These are phyloP conservation scores for Helarctos malayanus DNA, from an alignment of 2,797 vertebrate genomes.

Conservation along the genomic window DNA sequence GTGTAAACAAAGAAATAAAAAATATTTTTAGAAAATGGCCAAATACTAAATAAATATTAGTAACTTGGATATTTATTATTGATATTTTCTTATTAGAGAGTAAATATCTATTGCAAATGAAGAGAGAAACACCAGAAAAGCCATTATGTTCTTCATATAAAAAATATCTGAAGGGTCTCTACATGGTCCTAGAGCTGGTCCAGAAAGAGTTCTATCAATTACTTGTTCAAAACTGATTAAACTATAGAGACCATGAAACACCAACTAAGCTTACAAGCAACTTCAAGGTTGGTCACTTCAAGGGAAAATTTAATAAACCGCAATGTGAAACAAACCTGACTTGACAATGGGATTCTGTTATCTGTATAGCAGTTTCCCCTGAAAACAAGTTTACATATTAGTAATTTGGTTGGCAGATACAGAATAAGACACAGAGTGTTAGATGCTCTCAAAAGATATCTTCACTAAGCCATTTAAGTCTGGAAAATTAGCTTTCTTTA, in stretches of 20 bases:
- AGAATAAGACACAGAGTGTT: neutral
- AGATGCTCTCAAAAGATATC: conserved; percentile 15
- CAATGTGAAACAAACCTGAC: conserved; percentile 36
- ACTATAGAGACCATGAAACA: conserved; percentile 2
- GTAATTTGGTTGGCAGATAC: conserved; percentile 47
- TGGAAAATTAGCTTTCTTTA: conserved; percentile 25
- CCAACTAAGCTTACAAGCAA: neutral
- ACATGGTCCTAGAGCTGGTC: neutral
- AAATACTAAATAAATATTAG: conserved; percentile 42
- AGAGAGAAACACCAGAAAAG: neutral
- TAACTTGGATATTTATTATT: neutral
- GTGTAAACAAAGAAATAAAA: conserved; percentile 14
- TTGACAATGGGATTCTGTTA: conserved; percentile 24
- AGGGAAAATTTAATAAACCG: conserved; percentile 17
- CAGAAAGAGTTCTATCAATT: conserved; percentile 28
- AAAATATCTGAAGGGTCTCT: neutral
- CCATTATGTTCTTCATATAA: neutral
- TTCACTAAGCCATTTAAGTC: neutral
- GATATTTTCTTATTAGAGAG: conserved; percentile 4
- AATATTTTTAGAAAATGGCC: neutral
- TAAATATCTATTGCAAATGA: conserved; percentile 8
- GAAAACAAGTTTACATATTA: neutral
- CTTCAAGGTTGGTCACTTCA: neutral
- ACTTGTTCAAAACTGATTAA: neutral
- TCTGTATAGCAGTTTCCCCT: neutral